Percentiles rank a stretch among this genome's conserved stretches.
phyloP scores from a whole-genome alignment of 53 echinoderm and acorn worm genomes.

The Echinarachnius parma region DNA sequence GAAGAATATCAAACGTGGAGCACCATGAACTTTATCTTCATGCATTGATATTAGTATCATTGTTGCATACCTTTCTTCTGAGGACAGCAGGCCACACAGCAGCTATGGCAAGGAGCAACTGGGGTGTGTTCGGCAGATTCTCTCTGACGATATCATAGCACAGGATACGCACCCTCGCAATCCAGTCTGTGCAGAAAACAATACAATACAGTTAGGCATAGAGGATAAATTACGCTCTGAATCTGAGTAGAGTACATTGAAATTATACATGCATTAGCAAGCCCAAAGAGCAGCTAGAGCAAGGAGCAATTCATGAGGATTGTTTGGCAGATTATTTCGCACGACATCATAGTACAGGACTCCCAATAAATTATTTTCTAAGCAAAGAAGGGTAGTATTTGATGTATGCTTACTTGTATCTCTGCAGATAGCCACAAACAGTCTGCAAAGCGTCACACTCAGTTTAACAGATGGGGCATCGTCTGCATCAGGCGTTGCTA shows the following conservation, averaged over 20 bases:
- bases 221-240: neutral
- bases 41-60: too few relatives aligned
- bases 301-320: too few relatives aligned
- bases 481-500: neutral
- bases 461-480: neutral
- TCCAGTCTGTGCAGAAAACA: constrained; percentile 29
- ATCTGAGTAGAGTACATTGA: too few relatives aligned
- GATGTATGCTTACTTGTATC: constrained; percentile 21
- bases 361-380: too few relatives aligned
- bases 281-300: too few relatives aligned
- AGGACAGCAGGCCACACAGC: constrained; percentile 57
- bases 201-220: too few relatives aligned
- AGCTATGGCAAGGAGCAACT: constrained; percentile 59
- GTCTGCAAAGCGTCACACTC: constrained; percentile 28
- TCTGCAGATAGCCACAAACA: constrained; percentile 50
- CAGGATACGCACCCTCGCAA: constrained; percentile 48
- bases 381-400: too few relatives aligned
- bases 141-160: constrained; percentile 62
- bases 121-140: constrained; percentile 17
- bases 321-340: too few relatives aligned
- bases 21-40: too few relatives aligned
- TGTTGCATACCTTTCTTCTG: constrained; percentile 34
- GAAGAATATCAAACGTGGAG: too few relatives aligned
- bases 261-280: too few relatives aligned
- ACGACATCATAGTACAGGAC: too few relatives aligned